phyloP scores from a whole-genome alignment of 1,140 invertebrate genomes.

The Berghia stephanieae region DNA sequence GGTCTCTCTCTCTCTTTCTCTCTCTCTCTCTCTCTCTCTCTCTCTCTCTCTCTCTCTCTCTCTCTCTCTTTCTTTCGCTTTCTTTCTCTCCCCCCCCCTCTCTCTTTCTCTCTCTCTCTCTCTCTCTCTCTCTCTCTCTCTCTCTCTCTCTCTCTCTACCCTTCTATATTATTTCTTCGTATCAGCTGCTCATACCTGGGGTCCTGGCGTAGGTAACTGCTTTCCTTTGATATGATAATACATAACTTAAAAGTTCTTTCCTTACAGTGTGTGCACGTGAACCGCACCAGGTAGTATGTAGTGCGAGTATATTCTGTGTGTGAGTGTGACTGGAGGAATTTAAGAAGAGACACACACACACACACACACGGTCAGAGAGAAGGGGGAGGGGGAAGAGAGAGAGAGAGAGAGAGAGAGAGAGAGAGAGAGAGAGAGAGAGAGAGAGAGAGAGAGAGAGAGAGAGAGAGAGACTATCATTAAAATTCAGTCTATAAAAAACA shows the following conservation, averaged over 20 bases:
- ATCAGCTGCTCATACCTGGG: not conserved
- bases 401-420: constrained; percentile 16
- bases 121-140: constrained; percentile 25
- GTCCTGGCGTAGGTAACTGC: not conserved
- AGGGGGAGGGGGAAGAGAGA: no score
- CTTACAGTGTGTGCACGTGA: no score
- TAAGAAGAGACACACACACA: not conserved
- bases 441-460: constrained; percentile 20
- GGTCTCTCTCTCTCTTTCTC: not conserved
- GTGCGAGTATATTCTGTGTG: no score
- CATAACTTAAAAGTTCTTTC: no score
- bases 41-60: constrained; percentile 7
- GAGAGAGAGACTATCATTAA: not conserved
- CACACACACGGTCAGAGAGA: not conserved
- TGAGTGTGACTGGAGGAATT: no score
- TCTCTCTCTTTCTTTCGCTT: not conserved
- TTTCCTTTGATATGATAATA: no score
- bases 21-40: not conserved
- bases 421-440: constrained; percentile 17
- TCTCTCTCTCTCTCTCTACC: not conserved
- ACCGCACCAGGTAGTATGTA: no score
- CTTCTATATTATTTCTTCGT: not conserved
- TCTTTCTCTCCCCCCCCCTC: not conserved
- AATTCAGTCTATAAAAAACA: not conserved
- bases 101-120: not conserved